phyloP scores from a whole-genome alignment of 2,113 vertebrate species.

The Panthera leo region DNA sequence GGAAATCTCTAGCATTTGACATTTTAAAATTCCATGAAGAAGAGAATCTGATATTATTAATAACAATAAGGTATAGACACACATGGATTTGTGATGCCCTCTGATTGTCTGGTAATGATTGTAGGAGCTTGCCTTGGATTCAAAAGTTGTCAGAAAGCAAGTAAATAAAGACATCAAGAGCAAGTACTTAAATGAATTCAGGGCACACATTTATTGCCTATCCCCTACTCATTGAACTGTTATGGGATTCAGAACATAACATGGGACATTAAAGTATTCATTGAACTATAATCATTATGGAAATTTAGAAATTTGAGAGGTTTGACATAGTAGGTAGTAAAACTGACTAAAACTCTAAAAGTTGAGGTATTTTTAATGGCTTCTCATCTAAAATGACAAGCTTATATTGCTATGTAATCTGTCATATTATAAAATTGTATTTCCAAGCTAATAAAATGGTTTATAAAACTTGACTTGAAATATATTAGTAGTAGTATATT shows the following conservation, averaged over 20 bases:
- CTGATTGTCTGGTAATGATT: background rate
- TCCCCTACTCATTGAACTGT: background rate
- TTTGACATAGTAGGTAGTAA: constrained; percentile 57
- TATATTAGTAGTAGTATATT: constrained; percentile 49
- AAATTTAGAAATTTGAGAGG: constrained; percentile 64
- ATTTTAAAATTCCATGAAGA: background rate
- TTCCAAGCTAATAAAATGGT: constrained; percentile 67
- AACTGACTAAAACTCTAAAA: constrained; percentile 61
- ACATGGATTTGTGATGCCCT: background rate
- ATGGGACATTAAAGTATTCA: constrained; percentile 36
- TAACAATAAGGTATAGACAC: background rate
- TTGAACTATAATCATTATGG: constrained; percentile 34
- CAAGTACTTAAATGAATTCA: constrained; percentile 1
- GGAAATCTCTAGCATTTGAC: background rate
- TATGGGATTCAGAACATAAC: constrained; percentile 10
- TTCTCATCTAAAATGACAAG: constrained; percentile 54
- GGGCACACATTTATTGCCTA: background rate
- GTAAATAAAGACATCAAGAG: constrained; percentile 40
- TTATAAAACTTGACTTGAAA: constrained; percentile 65
- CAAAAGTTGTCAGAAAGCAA: background rate
- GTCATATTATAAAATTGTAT: constrained; percentile 68
- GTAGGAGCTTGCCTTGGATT: background rate
- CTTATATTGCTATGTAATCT: constrained; percentile 60
- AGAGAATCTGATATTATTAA: background rate
- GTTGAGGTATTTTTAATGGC: constrained; percentile 38